Evolutionary conservation across 2,797 vertebrate species (phyloP), one percentile per base, ranked within the genome.

Genomic region (Novumbra hubbsi): DNA sequence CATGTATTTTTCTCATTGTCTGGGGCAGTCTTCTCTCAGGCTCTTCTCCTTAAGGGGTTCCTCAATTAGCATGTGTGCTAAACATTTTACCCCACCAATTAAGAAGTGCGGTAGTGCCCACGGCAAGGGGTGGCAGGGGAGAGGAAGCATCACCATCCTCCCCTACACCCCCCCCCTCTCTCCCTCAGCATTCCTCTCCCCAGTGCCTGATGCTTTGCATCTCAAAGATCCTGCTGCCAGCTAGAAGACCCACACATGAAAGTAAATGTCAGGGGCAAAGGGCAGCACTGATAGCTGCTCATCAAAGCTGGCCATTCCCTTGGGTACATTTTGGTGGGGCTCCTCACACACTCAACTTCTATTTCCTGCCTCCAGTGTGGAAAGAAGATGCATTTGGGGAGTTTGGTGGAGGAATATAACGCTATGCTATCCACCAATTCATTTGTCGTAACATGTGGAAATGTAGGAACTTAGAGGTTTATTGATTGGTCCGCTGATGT

Each of bases 241-340:
- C 73, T 66, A 68, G 66, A 69, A 55, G 3, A 32, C 67, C 30
- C 67, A 0, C 71, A 81, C 83, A 84, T 91, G 78, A 91, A 90
- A 90, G 88, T 74, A 91, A 92, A 91, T 90, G 85, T 89, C 88
- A 92, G 86, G 85, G 83, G 73, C 80, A 79, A 75, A 89, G 86
- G 78, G 72, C 67, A n/a, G 48, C 76, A 80, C 78, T 85, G 86
- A 84, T 81, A 79, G 81, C 68, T 41, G 24, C 52, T 41, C 74
- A 81, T 88, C 81, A 87, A 79, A 86, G 78, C 17, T 7, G 5
- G 7, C 72, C 70, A 14, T 17, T 75, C 24, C 41, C 76, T 66
- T 73, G 45, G 28, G 87, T 84, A 80, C 86, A 88, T 89, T 87
- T 89, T 49, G 21, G 55, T 66, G 68, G 71, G 24, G 64, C 57